Conservation (phyloP, 2,113 vertebrate genomes). For the Caracal caracal region DNA sequence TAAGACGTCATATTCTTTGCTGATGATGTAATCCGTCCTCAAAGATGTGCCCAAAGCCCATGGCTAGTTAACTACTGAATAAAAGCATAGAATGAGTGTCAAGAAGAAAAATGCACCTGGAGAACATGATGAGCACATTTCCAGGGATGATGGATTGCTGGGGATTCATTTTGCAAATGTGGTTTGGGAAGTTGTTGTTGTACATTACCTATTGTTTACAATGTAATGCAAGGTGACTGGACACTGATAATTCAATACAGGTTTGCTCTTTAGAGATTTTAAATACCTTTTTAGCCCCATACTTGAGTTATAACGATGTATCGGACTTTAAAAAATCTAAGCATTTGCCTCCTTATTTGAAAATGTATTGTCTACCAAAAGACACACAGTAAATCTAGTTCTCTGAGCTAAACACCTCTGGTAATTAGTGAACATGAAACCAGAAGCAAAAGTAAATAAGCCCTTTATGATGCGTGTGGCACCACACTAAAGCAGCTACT, state of each 20-base stretch:
- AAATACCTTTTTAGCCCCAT: background rate
- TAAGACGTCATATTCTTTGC: background rate
- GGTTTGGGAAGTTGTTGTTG: background rate
- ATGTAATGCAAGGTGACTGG: background rate
- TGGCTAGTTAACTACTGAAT: background rate
- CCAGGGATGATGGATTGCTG: background rate
- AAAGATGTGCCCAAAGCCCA: background rate
- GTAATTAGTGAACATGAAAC: background rate
- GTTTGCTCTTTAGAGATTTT: background rate
- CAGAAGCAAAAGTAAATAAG: slow-evolving; percentile 13
- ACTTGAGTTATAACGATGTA: background rate
- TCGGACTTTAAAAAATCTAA: background rate
- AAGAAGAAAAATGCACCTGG: background rate
- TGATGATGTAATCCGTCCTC: background rate
- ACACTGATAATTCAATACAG: background rate
- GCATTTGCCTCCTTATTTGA: slow-evolving; percentile 13
- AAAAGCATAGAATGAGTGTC: background rate
- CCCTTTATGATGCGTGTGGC: background rate
- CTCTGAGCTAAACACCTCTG: background rate
- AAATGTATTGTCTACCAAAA: slow-evolving; percentile 2
- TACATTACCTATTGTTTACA: background rate
- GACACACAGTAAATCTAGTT: background rate
- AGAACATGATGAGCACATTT: background rate
- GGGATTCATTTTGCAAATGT: background rate
- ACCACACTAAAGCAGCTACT: background rate